These are phyloP conservation scores for Pangasius krempfi DNA, from an alignment of 2,797 vertebrate genomes.

Conservation along the genomic window DNA sequence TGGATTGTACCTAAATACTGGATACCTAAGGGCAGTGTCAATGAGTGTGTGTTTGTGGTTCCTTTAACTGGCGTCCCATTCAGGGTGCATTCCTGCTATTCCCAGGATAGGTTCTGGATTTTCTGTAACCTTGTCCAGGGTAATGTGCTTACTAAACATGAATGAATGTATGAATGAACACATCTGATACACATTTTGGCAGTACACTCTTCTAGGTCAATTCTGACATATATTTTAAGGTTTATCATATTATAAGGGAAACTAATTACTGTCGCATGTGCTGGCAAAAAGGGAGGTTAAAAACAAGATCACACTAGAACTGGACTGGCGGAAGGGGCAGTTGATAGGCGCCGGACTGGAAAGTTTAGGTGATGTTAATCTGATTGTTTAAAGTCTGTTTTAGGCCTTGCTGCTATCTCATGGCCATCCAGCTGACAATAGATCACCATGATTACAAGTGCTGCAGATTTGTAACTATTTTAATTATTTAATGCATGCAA, in stretches of 20 bases:
- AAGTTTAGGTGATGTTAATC: not conserved
- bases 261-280: slow-evolving; percentile 82
- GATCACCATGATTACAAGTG: not conserved
- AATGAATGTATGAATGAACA: not conserved
- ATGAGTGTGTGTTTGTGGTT: no score
- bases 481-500: no score
- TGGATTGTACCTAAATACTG: not conserved
- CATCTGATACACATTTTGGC: not conserved
- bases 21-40: no score
- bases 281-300: slow-evolving; percentile 39
- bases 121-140: not conserved
- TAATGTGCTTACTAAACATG: not conserved
- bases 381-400: not conserved
- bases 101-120: not conserved
- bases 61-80: not conserved
- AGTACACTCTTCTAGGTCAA: not conserved
- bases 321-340: slow-evolving; percentile 3
- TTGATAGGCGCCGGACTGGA: slow-evolving; percentile 6
- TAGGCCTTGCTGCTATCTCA: not conserved
- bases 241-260: slow-evolving; percentile 12
- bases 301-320: not conserved
- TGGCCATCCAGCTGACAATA: not conserved
- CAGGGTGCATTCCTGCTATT: not conserved
- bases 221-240: not conserved
- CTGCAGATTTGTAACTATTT: no score